These are phyloP conservation scores for Euproctis similis DNA, from an alignment of 2,888 invertebrate genomes.

Conservation along the genomic window DNA sequence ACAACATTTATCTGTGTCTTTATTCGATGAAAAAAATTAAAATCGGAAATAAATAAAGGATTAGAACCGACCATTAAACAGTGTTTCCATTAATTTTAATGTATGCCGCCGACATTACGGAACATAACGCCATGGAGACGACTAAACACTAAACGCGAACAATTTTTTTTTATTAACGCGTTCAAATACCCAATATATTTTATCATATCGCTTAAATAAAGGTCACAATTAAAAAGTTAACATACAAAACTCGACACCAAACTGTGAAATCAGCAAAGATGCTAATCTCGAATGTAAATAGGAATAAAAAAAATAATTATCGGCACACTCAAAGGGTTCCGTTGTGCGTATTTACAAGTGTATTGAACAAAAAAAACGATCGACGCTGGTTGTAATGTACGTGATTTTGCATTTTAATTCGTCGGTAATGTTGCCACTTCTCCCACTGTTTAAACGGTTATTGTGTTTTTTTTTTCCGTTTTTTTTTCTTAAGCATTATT, in stretches of 20 bases:
- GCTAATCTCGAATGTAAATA: slow-evolving; percentile 20
- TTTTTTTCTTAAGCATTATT: slow-evolving; percentile 36
- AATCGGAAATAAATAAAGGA: slow-evolving; percentile 36
- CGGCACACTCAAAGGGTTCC: slow-evolving; percentile 35
- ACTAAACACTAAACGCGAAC: slow-evolving; percentile 14
- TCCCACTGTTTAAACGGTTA: slow-evolving; percentile 61
- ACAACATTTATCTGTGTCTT: slow-evolving; percentile 16
- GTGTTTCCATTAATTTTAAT: slow-evolving; percentile 48
- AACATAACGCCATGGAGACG: slow-evolving; percentile 28
- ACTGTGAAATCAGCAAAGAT: slow-evolving; percentile 28
- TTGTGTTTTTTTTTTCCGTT: slow-evolving; percentile 42
- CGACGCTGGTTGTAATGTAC: slow-evolving; percentile 55
- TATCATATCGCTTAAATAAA: too few species aligned
- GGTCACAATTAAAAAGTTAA: too few species aligned
- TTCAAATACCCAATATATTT: too few species aligned
- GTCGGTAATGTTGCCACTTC: slow-evolving; percentile 50
- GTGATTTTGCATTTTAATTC: slow-evolving; percentile 73
- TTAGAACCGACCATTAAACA: slow-evolving; percentile 44
- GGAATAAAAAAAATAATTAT: slow-evolving; percentile 28
- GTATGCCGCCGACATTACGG: slow-evolving; percentile 32
- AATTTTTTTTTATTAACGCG: too few species aligned
- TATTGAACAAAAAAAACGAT: slow-evolving; percentile 61
- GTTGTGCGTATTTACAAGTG: slow-evolving; percentile 48
- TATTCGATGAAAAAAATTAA: slow-evolving; percentile 24
- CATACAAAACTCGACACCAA: slow-evolving; percentile 17